Evolutionary conservation across 2,888 invertebrate species (phyloP).

Genomic region (Mythimna loreyi): DNA sequence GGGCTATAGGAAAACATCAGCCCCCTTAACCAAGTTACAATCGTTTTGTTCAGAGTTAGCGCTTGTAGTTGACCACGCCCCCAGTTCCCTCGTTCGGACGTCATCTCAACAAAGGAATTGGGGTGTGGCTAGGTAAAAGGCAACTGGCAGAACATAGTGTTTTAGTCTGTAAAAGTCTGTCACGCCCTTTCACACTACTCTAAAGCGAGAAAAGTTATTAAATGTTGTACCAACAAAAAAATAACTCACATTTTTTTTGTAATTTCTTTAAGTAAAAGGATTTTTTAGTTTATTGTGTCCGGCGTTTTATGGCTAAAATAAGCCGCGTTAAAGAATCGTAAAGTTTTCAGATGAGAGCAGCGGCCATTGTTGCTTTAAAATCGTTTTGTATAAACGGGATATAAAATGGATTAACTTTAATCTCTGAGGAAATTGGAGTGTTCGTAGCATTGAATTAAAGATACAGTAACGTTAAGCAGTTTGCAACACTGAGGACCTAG

Average conservation of each 20-base stretch:
- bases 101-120: too few species aligned
- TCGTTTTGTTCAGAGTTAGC: too few species aligned
- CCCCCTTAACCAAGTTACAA: too few species aligned
- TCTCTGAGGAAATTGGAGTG: constrained; percentile 38
- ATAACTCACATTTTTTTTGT: constrained; percentile 2
- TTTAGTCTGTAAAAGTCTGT: too few species aligned
- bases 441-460: constrained; percentile 20
- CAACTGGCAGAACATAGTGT: too few species aligned
- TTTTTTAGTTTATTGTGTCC: constrained; percentile 49
- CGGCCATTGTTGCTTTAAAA: constrained; percentile 40
- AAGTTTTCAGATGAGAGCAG: constrained; percentile 52
- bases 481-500: not conserved
- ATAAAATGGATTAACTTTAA: constrained; percentile 49
- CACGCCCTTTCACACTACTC: too few species aligned
- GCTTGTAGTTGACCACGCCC: too few species aligned
- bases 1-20: too few species aligned
- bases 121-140: too few species aligned
- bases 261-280: constrained; percentile 22
- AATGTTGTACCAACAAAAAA: too few species aligned
- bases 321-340: constrained; percentile 54
- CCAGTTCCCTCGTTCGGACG: too few species aligned
- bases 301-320: constrained; percentile 48
- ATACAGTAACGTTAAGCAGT: not conserved
- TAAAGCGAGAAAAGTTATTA: too few species aligned
- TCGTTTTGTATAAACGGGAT: constrained; percentile 47